Evolutionary conservation across 2,797 vertebrate genomes (phyloP).

Genomic region (Rhinella marina): DNA sequence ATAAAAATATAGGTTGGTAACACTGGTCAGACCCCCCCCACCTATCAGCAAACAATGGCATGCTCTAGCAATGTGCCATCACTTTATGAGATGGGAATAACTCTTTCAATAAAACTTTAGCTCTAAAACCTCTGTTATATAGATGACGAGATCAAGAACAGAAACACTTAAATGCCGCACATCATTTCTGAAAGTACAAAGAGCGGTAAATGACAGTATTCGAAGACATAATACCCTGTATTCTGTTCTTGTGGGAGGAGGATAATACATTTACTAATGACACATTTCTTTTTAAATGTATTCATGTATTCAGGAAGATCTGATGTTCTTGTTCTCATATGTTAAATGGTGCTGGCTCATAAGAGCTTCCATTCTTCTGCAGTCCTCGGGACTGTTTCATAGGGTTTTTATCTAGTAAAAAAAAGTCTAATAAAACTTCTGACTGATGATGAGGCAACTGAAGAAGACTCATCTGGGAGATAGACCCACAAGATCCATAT

Average conservation of each 20-base stretch:
- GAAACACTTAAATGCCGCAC: background rate
- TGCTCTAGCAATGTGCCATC: no score
- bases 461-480: background rate
- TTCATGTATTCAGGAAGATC: background rate
- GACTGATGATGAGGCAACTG: background rate
- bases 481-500: background rate
- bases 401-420: background rate
- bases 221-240: background rate
- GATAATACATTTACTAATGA: background rate
- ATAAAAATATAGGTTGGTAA: no score
- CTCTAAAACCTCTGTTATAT: background rate
- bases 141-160: background rate
- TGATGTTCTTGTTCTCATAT: background rate
- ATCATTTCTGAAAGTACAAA: background rate
- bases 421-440: background rate
- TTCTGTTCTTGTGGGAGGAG: background rate
- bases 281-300: background rate
- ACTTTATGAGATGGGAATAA: no score
- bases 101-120: background rate
- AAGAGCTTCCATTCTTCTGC: background rate
- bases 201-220: background rate
- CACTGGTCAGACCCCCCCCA: no score
- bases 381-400: background rate
- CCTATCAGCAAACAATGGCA: no score
- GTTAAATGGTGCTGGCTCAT: background rate